These are phyloP conservation scores for Aix galericulata DNA, from an alignment of 2,113 vertebrate genomes.

Conservation along the genomic window DNA sequence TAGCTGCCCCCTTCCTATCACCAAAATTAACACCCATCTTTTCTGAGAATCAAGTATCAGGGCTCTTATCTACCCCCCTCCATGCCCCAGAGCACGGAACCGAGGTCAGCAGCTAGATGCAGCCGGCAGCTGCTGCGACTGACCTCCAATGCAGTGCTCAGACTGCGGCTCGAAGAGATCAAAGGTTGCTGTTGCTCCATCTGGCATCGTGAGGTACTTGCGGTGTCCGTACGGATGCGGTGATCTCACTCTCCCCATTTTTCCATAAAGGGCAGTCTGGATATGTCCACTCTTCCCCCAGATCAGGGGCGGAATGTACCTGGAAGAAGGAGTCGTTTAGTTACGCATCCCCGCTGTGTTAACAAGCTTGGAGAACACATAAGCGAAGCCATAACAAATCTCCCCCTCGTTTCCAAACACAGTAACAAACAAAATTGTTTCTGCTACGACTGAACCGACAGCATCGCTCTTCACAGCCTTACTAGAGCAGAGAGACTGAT, in stretches of 20 bases:
- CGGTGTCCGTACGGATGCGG: slow-evolving; percentile 91
- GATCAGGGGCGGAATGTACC: slow-evolving; percentile 95
- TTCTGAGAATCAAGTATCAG: neutral
- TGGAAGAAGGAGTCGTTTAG: slow-evolving; percentile 64
- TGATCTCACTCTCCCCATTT: slow-evolving; percentile 93
- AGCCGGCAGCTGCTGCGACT: slow-evolving; percentile 35
- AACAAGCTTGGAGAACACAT: neutral
- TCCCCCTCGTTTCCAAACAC: neutral
- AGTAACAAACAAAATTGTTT: neutral
- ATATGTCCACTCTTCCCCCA: slow-evolving; percentile 98
- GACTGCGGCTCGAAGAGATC: slow-evolving; percentile 94
- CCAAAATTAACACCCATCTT: neutral
- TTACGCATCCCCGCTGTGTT: neutral
- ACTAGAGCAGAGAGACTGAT: neutral
- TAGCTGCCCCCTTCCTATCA: neutral
- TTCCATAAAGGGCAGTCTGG: slow-evolving; percentile 96
- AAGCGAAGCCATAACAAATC: neutral
- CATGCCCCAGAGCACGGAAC: neutral
- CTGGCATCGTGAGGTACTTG: slow-evolving; percentile 95
- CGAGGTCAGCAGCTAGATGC: neutral
- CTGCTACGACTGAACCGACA: neutral
- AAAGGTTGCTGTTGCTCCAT: slow-evolving; percentile 95
- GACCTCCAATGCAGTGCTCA: slow-evolving; percentile 93
- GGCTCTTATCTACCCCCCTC: neutral
- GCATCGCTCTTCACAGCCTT: neutral